Conservation (phyloP, 2,113 vertebrate species). For the Azemiops feae region DNA sequence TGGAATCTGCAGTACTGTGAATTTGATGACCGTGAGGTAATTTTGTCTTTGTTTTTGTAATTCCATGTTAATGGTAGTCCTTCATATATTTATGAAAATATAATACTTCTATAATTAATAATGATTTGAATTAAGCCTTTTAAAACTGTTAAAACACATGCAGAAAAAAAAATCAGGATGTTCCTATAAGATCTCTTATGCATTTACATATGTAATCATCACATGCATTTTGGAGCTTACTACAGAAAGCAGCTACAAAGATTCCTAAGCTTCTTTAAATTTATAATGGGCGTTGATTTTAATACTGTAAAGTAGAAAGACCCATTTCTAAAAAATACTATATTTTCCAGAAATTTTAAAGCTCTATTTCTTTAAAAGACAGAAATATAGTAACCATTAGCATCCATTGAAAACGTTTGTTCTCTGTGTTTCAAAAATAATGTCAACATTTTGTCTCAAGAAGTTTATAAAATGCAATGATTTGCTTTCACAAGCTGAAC, state of each 20-base stretch:
- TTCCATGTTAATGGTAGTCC: background rate
- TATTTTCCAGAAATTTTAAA: background rate
- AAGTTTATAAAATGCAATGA: background rate
- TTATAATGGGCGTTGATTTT: background rate
- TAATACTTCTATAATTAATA: background rate
- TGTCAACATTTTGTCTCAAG: background rate
- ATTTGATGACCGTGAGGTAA: conserved; percentile 94
- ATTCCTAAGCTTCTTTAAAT: background rate
- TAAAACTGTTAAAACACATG: conserved; percentile 16
- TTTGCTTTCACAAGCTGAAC: background rate
- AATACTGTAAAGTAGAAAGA: background rate
- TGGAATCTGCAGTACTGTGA: conserved; percentile 95
- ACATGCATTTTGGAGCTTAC: background rate
- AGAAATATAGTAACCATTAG: background rate
- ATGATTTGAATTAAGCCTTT: background rate
- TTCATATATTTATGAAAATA: background rate
- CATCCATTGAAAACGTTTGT: background rate
- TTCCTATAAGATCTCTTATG: background rate
- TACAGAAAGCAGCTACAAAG: background rate
- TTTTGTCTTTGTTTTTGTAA: background rate
- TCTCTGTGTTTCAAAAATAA: background rate
- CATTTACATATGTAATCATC: background rate
- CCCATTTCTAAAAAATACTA: background rate
- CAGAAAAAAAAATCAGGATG: conserved; percentile 23
- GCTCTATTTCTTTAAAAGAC: background rate